Evolutionary conservation across 2,113 vertebrate species (phyloP), one percentile per base, ranked within the genome.

Genomic region (Regulus satrapa): DNA sequence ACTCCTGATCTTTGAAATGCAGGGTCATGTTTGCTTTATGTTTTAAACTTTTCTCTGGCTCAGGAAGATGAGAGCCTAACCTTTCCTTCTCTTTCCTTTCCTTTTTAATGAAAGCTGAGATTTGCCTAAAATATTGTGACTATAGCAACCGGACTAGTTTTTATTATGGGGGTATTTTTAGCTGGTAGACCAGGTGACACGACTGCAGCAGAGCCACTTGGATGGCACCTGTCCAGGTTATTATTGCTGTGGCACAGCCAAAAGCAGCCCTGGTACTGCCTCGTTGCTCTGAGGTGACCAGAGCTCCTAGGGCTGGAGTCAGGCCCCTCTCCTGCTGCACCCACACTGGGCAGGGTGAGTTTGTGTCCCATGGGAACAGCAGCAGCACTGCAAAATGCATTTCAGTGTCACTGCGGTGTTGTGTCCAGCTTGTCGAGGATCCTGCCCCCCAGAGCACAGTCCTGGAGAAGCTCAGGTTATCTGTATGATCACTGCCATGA

Each of bases 11-110:
- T 95, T 92, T 90, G 55, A 94, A 93, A 76, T 29, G 40, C 29
- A 66, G 36, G 74, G 81, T 95, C 51, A 36, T 72, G 59, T 85
- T 94, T 96, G 55, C 59, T 92, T 74, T 90, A 69, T 1, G 2
- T 67, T 95, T 96, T 88, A 88, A 93, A 91, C 71, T 93, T 92
- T 92, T 90, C 78, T 71, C 59, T 77, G 63, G 62, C 94, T 93
- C 55, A 73, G 55, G 46, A 62, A 83, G 67, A 85, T n/a, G 38
- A 76, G 5, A 92, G 24, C 34, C 51, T 94, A 85, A 95, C 82
- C 74, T 95, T 92, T 92, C 48, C 40, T 80, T 52, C 28, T 18
- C 41, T 38, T 62, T 58, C 36, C 9, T 62, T 77, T 28, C 54
- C 32, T 73, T 67, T 84, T 38, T 38, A 71, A 82, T 3, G 6